Base-by-base conservation (phyloP, 2,797 vertebrate species). In the Pelodytes ibericus region DNA sequence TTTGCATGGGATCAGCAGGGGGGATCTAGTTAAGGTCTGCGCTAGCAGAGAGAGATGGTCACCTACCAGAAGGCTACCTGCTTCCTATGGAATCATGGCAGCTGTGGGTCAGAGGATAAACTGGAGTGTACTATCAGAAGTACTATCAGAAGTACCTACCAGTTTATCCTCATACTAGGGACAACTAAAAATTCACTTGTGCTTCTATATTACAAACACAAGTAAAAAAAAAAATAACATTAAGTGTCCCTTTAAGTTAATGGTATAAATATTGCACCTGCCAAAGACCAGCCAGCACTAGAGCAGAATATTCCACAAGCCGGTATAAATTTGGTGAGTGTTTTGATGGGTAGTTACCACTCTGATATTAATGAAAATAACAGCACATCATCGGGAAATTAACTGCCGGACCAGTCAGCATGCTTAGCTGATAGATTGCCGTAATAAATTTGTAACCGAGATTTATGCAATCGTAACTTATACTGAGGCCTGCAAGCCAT, bases 281-380 rank as follows among this genome's bases (percentile, higher is more conserved):
- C 81, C 57, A n/a, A 82, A 82, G 81, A 82, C 74, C 83, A 86
- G 84, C 77, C 80, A 82, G 80, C 86, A 66, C 73, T 82, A 82
- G 80, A n/a, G n/a, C n/a, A n/a, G n/a, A 80, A 82, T 86, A 89
- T 88, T 84, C 83, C 73, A 80, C 88, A 86, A 81, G 75, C 75
- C 6, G 58, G 86, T 84, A 87, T 89, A 90, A 90, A 90, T 90
- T n/a, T 89, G 89, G 87, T 51, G 81, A 64, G 80, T 83, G 86
- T 85, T 90, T 84, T 87, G 87, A 88, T 89, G 86, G 89, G 87
- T 87, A 88, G 85, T 89, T 89, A 88, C 85, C 72, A 64, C 79
- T 72, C 63, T 57, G 82, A 85, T 87, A 90, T 91, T 89, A 91
- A 91, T 90, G 87, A 90, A 91, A 92, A 90, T 84, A 90, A 86